phyloP scores from a whole-genome alignment of 2,888 invertebrate species.

The Eremobia ochroleuca region DNA sequence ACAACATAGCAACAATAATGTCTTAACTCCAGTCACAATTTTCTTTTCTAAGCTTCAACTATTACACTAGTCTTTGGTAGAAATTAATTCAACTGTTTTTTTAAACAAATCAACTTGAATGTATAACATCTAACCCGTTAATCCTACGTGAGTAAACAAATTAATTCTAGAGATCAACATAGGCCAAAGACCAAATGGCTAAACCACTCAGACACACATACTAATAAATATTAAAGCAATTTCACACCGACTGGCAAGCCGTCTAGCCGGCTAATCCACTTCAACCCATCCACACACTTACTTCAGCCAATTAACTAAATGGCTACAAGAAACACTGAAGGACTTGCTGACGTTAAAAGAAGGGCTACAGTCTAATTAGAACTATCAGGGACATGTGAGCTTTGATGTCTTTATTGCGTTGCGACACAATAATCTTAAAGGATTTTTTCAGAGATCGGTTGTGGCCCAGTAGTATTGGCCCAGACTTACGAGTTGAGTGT shows the following conservation, averaged over 20 bases:
- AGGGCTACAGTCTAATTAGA: constrained; percentile 3
- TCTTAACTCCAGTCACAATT: too few species aligned
- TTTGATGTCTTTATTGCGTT: neutral
- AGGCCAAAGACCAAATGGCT: neutral
- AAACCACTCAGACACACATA: neutral
- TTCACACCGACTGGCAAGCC: constrained; percentile 29
- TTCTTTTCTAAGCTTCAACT: too few species aligned
- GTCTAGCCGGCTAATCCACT: constrained; percentile 28
- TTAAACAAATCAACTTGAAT: too few species aligned
- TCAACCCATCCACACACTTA: constrained; percentile 18
- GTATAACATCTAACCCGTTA: too few species aligned
- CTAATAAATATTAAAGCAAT: constrained; percentile 21
- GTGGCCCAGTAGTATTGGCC: too few species aligned
- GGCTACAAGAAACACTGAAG: constrained; percentile 39
- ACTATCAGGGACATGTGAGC: neutral
- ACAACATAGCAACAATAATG: too few species aligned
- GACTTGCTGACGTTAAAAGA: constrained; percentile 4
- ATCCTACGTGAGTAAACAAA: too few species aligned
- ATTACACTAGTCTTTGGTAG: too few species aligned
- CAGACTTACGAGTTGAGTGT: too few species aligned
- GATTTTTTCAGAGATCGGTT: too few species aligned
- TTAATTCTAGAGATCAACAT: neutral
- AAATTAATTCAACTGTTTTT: too few species aligned
- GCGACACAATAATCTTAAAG: too few species aligned
- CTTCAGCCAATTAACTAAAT: constrained; percentile 52